Evolutionary conservation across 1,140 invertebrate genomes (phyloP).

Genomic region (Macrocentrus cingulum): DNA sequence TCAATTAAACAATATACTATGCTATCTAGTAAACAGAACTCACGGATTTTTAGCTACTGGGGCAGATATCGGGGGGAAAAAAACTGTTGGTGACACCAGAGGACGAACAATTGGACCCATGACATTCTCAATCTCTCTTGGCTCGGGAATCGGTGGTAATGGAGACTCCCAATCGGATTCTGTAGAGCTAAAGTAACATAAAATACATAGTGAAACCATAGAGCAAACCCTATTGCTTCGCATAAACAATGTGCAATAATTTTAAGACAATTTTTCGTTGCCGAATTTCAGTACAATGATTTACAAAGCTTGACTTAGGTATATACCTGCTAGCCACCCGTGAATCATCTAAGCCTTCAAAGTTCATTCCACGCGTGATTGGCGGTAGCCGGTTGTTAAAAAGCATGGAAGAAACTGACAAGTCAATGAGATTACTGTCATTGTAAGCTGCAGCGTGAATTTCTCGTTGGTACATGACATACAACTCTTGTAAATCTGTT

Average conservation of each 20-base stretch:
- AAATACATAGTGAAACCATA: too few relatives aligned
- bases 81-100: slow-evolving; percentile 40
- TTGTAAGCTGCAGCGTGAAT: slow-evolving; percentile 75
- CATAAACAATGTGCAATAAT: too few relatives aligned
- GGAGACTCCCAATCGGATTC: slow-evolving; percentile 50
- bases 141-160: slow-evolving; percentile 46
- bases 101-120: slow-evolving; percentile 47
- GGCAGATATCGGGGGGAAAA: slow-evolving; percentile 46
- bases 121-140: slow-evolving; percentile 40
- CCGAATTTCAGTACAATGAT: too few relatives aligned
- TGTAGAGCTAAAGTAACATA: slow-evolving; percentile 43
- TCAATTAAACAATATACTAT: too few relatives aligned
- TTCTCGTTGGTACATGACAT: slow-evolving; percentile 83
- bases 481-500: slow-evolving; percentile 79
- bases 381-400: slow-evolving; percentile 43
- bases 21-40: slow-evolving; percentile 12
- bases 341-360: slow-evolving; percentile 40
- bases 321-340: slow-evolving; percentile 45
- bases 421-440: slow-evolving; percentile 55
- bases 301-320: background rate
- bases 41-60: slow-evolving; percentile 35
- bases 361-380: slow-evolving; percentile 42
- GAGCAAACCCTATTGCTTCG: too few relatives aligned
- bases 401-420: slow-evolving; percentile 37
- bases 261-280: too few relatives aligned